Percentiles rank a stretch among this genome's conserved stretches.
Conservation (phyloP, 2,888 invertebrate species). For the Isotomurus palustris region DNA sequence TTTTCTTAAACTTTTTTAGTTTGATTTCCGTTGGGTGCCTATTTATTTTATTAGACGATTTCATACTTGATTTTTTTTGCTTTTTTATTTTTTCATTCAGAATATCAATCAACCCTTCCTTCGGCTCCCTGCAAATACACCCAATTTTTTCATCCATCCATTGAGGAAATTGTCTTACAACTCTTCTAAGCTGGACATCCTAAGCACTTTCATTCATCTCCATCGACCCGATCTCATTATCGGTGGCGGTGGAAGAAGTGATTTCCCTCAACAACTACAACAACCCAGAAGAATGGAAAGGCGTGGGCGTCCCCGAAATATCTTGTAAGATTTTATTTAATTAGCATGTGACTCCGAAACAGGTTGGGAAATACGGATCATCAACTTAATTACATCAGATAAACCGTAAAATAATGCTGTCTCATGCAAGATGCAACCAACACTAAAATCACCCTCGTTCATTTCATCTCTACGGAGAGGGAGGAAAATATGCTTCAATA, state of each 20-base stretch:
- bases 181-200: slow-evolving; percentile 1
- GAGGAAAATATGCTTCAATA: too few relatives aligned
- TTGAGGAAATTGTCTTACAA: background rate
- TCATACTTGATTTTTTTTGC: background rate
- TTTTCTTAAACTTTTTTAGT: too few relatives aligned
- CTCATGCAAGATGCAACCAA: too few relatives aligned
- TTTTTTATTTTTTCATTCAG: background rate
- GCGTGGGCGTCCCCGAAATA: slow-evolving; percentile 34
- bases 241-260: background rate
- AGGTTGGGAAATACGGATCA: too few relatives aligned
- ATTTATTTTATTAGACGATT: background rate
- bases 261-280: background rate
- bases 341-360: too few relatives aligned
- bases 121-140: background rate
- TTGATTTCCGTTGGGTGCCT: background rate
- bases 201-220: background rate
- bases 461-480: too few relatives aligned
- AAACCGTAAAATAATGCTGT: too few relatives aligned
- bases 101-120: background rate
- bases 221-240: background rate
- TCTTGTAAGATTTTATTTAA: slow-evolving; percentile 37
- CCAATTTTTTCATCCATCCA: too few relatives aligned
- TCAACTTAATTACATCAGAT: too few relatives aligned
- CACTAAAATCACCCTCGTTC: too few relatives aligned
- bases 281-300: slow-evolving; percentile 27